Percentiles rank a stretch among this genome's conserved stretches.
Evolutionary conservation across 2,113 vertebrate genomes (phyloP).

Genomic region (Poeciliopsis occidentalis): DNA sequence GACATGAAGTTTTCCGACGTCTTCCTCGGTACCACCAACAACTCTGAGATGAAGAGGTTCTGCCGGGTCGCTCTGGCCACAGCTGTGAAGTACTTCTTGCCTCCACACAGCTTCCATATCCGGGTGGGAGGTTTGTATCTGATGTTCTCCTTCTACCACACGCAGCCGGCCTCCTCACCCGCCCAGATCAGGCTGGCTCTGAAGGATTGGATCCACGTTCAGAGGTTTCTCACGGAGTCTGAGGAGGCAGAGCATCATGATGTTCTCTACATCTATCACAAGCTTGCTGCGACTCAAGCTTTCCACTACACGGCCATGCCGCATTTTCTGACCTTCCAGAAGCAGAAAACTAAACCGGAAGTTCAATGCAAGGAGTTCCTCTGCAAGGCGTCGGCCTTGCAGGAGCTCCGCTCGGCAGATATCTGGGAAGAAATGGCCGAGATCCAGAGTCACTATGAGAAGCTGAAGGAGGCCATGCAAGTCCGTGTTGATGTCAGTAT

Average conservation of each 20-base stretch:
- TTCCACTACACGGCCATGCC: slow-evolving; percentile 91
- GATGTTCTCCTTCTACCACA: slow-evolving; percentile 87
- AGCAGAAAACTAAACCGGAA: slow-evolving; percentile 38
- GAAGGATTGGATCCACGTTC: slow-evolving; percentile 86
- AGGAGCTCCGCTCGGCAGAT: slow-evolving; percentile 57
- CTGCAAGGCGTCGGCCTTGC: slow-evolving; percentile 31
- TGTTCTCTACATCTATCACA: slow-evolving; percentile 84
- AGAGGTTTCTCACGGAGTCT: slow-evolving; percentile 84
- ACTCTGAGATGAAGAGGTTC: slow-evolving; percentile 82
- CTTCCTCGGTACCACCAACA: slow-evolving; percentile 73
- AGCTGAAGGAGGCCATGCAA: slow-evolving; percentile 83
- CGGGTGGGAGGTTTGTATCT: slow-evolving; percentile 92
- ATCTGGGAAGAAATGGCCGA: slow-evolving; percentile 85
- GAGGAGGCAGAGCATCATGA: slow-evolving; percentile 85
- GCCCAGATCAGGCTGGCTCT: slow-evolving; percentile 87
- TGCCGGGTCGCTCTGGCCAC: slow-evolving; percentile 80
- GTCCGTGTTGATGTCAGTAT: slow-evolving; percentile 77
- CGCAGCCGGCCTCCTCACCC: slow-evolving; percentile 84
- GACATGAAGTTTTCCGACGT: slow-evolving; percentile 84
- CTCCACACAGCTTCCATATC: slow-evolving; percentile 91
- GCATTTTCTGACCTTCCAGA: slow-evolving; percentile 69
- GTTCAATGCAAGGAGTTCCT: slow-evolving; percentile 57
- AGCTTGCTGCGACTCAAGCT: slow-evolving; percentile 81
- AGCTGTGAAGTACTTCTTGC: slow-evolving; percentile 87
- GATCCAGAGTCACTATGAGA: slow-evolving; percentile 88